These are phyloP conservation scores for Synodontis membranacea DNA, from an alignment of 2,113 vertebrate genomes.

Conservation along the genomic window DNA sequence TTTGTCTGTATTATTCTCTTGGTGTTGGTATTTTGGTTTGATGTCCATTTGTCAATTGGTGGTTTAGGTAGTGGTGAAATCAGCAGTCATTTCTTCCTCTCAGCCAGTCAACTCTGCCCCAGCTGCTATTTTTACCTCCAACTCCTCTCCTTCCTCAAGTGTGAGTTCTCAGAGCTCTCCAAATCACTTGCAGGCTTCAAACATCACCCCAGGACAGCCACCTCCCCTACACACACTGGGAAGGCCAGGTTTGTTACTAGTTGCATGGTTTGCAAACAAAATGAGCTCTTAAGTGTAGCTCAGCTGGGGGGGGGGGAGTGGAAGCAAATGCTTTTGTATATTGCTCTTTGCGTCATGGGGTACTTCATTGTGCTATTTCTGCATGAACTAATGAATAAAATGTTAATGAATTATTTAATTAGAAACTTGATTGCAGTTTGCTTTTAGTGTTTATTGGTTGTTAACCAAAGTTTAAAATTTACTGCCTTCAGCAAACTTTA, in stretches of 20 bases:
- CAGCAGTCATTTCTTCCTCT: slow-evolving; percentile 74
- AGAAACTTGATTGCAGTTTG: background rate
- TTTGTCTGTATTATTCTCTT: background rate
- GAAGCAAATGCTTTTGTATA: background rate
- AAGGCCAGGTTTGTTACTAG: slow-evolving; percentile 70
- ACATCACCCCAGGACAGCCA: slow-evolving; percentile 68
- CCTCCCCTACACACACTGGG: slow-evolving; percentile 68
- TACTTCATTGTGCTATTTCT: background rate
- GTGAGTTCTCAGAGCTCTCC: slow-evolving; percentile 70
- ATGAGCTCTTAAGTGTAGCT: background rate
- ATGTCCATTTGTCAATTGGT: slow-evolving; percentile 7
- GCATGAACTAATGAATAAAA: background rate
- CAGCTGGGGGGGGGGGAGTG: background rate
- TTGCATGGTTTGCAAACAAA: background rate
- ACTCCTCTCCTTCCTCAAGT: slow-evolving; percentile 73
- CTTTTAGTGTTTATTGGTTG: background rate
- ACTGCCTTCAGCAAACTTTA: background rate
- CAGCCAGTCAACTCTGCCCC: slow-evolving; percentile 72
- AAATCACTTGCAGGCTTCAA: slow-evolving; percentile 70
- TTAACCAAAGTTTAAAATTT: no score
- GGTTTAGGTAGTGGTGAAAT: slow-evolving; percentile 79
- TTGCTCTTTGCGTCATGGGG: background rate
- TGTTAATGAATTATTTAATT: background rate
- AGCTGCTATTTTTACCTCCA: slow-evolving; percentile 73
- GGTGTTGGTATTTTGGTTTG: background rate